A percentile compares a stretch with the other conserved stretches of the same genome.
phyloP scores from a whole-genome alignment of 2,888 invertebrate genomes.

The Acanthosoma haemorrhoidale region DNA sequence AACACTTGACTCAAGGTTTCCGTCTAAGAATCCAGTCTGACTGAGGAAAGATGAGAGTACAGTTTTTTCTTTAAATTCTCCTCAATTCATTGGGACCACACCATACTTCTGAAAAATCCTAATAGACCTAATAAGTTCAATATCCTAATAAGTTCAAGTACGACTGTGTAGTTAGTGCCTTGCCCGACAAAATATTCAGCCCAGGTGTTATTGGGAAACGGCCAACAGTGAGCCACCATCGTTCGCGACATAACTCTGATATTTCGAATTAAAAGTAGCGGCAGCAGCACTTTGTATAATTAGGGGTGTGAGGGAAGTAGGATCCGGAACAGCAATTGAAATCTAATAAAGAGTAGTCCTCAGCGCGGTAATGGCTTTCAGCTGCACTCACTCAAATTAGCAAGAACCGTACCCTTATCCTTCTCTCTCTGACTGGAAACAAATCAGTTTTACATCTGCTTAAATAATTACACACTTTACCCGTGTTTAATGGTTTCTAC shows the following conservation, averaged over 20 bases:
- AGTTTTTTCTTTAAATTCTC: too few relatives aligned
- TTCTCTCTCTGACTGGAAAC: not conserved
- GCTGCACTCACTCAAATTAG: slow-evolving; percentile 5
- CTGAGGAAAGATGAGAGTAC: too few relatives aligned
- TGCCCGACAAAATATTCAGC: too few relatives aligned
- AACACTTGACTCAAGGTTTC: too few relatives aligned
- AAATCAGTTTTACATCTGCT: slow-evolving; percentile 13
- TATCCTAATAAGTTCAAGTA: too few relatives aligned
- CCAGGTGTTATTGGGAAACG: too few relatives aligned
- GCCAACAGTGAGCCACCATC: too few relatives aligned
- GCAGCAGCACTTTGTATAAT: slow-evolving; percentile 4
- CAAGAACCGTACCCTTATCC: not conserved
- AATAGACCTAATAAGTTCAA: too few relatives aligned
- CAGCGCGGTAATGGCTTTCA: not conserved
- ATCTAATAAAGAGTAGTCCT: not conserved
- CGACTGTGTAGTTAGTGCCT: too few relatives aligned
- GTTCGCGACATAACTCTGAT: not conserved
- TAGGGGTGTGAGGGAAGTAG: not conserved
- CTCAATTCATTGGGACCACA: too few relatives aligned
- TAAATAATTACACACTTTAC: not conserved
- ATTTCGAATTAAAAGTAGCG: slow-evolving; percentile 5
- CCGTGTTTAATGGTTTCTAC: not conserved
- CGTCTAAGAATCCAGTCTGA: too few relatives aligned
- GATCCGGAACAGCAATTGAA: not conserved
- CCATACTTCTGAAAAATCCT: too few relatives aligned